Conservation (phyloP, 2,113 vertebrate species). For the Megaceryle torquata region DNA sequence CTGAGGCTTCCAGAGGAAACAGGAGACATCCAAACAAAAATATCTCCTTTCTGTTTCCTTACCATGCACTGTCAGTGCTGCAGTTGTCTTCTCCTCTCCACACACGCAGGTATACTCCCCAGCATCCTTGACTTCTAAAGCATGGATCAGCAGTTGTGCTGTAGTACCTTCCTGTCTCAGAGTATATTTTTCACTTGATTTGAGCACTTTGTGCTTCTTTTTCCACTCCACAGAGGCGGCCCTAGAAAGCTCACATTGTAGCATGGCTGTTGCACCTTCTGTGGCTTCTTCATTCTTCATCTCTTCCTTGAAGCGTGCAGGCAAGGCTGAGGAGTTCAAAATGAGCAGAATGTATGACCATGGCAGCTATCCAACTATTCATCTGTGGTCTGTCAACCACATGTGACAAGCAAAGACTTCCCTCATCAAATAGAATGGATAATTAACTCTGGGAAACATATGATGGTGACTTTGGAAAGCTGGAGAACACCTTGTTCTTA, state of each 20-base stretch:
- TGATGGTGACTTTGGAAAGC: neutral
- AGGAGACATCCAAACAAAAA: neutral
- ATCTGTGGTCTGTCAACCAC: neutral
- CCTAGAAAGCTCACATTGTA: conserved; percentile 81
- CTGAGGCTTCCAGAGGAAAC: neutral
- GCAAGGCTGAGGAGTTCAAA: conserved; percentile 56
- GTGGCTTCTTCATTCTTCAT: conserved; percentile 68
- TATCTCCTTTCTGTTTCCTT: neutral
- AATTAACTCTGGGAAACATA: neutral
- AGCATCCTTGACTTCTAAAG: conserved; percentile 68
- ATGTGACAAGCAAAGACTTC: neutral
- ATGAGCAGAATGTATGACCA: neutral
- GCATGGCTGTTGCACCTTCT: conserved; percentile 38
- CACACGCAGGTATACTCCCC: conserved; percentile 75
- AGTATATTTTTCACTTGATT: conserved; percentile 53
- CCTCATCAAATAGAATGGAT: neutral
- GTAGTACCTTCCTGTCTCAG: conserved; percentile 59
- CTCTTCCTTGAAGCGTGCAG: conserved; percentile 70
- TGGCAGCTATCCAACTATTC: neutral
- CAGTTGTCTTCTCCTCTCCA: conserved; percentile 74
- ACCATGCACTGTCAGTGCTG: conserved; percentile 82
- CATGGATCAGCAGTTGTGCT: conserved; percentile 69
- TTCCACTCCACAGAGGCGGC: conserved; percentile 67
- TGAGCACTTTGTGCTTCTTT: conserved; percentile 71
- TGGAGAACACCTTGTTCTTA: neutral